Evolutionary conservation across 2,888 invertebrate species (phyloP).

Genomic region (Aleiodes leptofemur): DNA sequence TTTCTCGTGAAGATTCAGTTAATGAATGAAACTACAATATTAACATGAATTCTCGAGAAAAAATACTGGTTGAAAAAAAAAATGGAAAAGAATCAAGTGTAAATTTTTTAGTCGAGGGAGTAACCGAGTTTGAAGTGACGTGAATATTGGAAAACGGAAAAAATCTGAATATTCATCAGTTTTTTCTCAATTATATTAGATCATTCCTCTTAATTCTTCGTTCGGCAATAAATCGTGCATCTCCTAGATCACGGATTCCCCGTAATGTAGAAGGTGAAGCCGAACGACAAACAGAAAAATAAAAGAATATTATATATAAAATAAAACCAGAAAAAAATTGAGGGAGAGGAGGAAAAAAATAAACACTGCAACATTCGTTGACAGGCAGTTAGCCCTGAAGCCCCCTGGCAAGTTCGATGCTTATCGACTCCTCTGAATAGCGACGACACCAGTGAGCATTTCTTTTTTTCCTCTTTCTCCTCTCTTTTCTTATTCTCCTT

Average conservation of each 20-base stretch:
- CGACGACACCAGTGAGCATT: slow-evolving; percentile 41
- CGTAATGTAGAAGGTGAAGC: slow-evolving; percentile 14
- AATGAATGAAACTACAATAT: slow-evolving; percentile 13
- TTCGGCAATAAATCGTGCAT: slow-evolving; percentile 24
- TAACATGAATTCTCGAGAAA: no score
- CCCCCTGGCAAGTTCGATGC: slow-evolving; percentile 49
- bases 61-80: not conserved
- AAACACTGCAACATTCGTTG: slow-evolving; percentile 47
- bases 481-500: not conserved
- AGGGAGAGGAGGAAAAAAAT: slow-evolving; percentile 23
- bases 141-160: no score
- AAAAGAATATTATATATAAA: not conserved
- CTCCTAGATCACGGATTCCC: slow-evolving; percentile 1
- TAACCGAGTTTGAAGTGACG: no score
- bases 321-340: not conserved
- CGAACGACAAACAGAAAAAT: slow-evolving; percentile 19
- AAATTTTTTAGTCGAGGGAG: no score
- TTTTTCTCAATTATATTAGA: not conserved
- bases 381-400: slow-evolving; percentile 54
- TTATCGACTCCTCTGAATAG: slow-evolving; percentile 47
- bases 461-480: slow-evolving; percentile 27
- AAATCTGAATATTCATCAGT: not conserved
- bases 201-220: not conserved
- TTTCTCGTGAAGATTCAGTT: not conserved
- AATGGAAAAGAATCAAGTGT: no score